Base-by-base conservation (phyloP, 2,888 invertebrate species). In the Pammene fasciana region DNA sequence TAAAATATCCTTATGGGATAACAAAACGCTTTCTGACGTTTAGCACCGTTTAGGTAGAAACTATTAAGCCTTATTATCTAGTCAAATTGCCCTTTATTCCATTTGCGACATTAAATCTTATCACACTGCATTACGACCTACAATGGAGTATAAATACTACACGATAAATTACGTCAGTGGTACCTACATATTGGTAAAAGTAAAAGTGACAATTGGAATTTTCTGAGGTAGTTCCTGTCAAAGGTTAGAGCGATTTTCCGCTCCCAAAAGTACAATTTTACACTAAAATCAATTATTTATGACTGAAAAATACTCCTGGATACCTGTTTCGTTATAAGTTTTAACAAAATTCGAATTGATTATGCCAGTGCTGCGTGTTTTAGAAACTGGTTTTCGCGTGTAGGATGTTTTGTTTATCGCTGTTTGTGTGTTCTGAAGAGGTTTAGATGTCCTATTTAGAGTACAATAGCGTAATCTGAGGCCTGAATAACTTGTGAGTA, bases 391-490 rank as follows among this genome's bases (percentile, higher is more conserved):
- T 62, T 45, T 50, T 45, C 16, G 52, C 16, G 36, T 68, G 61
- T 54, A 38, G 54, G 14, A 64, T 70, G 66, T 73, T 72, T 72
- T 72, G 73, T 73, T 74, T 73, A 73, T 71, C 57, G 61, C 45
- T 16, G 45, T 68, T 71, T 64, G 65, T 68, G 43, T 10, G 7
- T 52, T 6, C 34, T 57, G 59, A 65, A 71, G 67, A 64, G 67
- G 80, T 81, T 78, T 82, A 75, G 72, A 78, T 81, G 87, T 68
- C 81, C 86, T 84, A 81, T 82, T 77, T 87, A 84, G 74, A 83
- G 87, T 84, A 88, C 85, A 83, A 82, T 81, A 82, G 78, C 85
- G 72, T 79, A 74, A 74, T 65, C 48, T 55, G 61, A 71, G 60
- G 75, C 71, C 62, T 70, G 68, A 71, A 71, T 67, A 68, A 67